A percentile compares a stretch with the other conserved stretches of the same genome.
These are phyloP conservation scores for Drosophila lacicola DNA, from an alignment of 2,888 invertebrate genomes.

Conservation along the genomic window DNA sequence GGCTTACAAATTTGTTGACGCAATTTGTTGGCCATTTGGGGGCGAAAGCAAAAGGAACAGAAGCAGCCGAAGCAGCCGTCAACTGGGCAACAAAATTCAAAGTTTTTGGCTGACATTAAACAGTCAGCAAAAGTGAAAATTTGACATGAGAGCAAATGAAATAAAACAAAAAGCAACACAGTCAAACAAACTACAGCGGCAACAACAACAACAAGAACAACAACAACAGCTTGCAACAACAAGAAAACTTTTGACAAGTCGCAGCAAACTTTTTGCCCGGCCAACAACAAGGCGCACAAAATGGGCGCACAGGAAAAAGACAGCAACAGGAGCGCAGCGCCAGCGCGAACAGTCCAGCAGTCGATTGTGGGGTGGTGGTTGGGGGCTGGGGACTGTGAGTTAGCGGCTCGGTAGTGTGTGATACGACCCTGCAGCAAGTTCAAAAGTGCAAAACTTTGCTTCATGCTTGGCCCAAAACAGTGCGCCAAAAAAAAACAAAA, in stretches of 20 bases:
- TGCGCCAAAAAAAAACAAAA: constrained; percentile 11
- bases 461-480: constrained; percentile 60
- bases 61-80: constrained; percentile 15
- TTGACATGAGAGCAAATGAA: constrained; percentile 70
- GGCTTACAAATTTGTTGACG: constrained; percentile 61
- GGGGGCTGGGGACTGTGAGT: neutral
- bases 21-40: constrained; percentile 52
- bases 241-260: constrained; percentile 44
- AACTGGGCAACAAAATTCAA: constrained; percentile 42
- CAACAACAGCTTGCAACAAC: constrained; percentile 21
- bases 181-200: constrained; percentile 33
- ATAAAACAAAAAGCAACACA: constrained; percentile 62
- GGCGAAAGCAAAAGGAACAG: constrained; percentile 14
- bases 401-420: constrained; percentile 2
- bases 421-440: constrained; percentile 69
- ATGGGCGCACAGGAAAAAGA: constrained; percentile 55
- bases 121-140: constrained; percentile 78
- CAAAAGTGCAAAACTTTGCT: constrained; percentile 73
- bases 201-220: constrained; percentile 18
- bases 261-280: constrained; percentile 63
- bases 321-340: constrained; percentile 7
- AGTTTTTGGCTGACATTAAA: constrained; percentile 69
- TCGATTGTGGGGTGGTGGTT: neutral
- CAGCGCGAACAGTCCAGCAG: constrained; percentile 2
- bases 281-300: constrained; percentile 62